A percentile compares a stretch with the other conserved stretches of the same genome.
Conservation (phyloP, 2,797 vertebrate genomes). For the Cynopterus sphinx region DNA sequence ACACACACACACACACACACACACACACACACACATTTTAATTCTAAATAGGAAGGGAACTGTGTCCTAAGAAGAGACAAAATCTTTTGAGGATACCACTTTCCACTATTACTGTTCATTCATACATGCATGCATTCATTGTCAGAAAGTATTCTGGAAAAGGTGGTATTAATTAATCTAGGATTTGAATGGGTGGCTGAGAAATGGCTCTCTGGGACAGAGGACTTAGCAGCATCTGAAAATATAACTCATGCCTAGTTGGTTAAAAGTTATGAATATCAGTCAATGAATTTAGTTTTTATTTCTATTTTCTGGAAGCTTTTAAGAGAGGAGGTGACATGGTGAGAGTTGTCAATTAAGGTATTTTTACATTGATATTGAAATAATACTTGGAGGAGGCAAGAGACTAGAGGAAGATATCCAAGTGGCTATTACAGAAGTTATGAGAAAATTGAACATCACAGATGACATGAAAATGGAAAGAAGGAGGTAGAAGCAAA, state of each 20-base stretch:
- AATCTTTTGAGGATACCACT: not conserved
- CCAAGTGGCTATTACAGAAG: not conserved
- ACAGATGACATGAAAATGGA: not conserved
- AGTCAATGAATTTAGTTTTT: not conserved
- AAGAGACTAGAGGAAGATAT: not conserved
- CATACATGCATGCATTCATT: not conserved
- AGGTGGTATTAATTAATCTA: not conserved
- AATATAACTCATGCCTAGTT: not conserved
- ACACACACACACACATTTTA: too few species aligned
- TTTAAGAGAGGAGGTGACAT: not conserved
- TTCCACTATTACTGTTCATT: not conserved
- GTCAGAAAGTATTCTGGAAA: not conserved
- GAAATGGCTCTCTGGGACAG: not conserved
- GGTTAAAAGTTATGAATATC: not conserved
- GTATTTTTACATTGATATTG: not conserved
- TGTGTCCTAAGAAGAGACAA: not conserved
- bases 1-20: too few species aligned
- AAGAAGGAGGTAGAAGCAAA: not conserved
- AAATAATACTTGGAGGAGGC: not conserved
- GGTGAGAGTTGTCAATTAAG: not conserved
- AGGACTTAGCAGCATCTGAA: not conserved
- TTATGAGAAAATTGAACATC: not conserved
- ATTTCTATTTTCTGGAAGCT: not conserved
- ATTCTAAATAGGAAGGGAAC: not conserved
- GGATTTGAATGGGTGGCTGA: not conserved